A percentile compares a stretch with the other conserved stretches of the same genome.
phyloP scores from a whole-genome alignment of 2,113 vertebrate species.

The Ellobius talpinus region DNA sequence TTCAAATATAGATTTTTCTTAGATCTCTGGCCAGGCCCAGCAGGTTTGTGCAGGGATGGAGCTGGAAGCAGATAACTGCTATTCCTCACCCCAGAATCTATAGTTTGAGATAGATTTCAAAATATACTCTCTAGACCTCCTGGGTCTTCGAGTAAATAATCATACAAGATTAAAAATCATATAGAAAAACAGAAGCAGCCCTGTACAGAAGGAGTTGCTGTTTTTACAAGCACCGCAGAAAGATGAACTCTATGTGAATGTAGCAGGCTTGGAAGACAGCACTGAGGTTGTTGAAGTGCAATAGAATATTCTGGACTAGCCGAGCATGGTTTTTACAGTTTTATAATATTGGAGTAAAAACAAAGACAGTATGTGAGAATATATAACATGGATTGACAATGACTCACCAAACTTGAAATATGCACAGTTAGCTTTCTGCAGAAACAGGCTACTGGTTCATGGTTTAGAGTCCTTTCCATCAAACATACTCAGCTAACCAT shows the following conservation, averaged over 20 bases:
- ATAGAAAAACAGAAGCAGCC: slow-evolving; percentile 71
- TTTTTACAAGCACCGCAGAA: not conserved
- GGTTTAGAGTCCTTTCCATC: not conserved
- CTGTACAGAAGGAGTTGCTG: not conserved
- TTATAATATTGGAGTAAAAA: not conserved
- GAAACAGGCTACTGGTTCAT: not conserved
- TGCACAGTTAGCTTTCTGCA: slow-evolving; percentile 2
- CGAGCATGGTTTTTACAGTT: not conserved
- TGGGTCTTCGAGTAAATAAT: slow-evolving; percentile 75
- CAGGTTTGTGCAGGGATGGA: slow-evolving; percentile 77
- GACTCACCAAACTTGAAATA: not conserved
- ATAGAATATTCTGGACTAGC: not conserved
- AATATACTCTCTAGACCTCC: slow-evolving; percentile 79
- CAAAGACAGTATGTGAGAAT: not conserved
- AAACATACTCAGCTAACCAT: not conserved
- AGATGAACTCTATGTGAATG: not conserved
- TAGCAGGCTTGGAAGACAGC: not conserved
- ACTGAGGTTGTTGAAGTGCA: not conserved
- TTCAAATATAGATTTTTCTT: slow-evolving; percentile 83
- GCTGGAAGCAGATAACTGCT: slow-evolving; percentile 72
- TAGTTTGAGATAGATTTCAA: slow-evolving; percentile 80
- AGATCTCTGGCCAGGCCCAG: slow-evolving; percentile 84
- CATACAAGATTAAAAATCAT: slow-evolving; percentile 72
- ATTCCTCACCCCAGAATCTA: slow-evolving; percentile 82
- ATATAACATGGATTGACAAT: not conserved